Conservation (phyloP, 1,140 invertebrate species). For the Neodiprion fabricii region DNA sequence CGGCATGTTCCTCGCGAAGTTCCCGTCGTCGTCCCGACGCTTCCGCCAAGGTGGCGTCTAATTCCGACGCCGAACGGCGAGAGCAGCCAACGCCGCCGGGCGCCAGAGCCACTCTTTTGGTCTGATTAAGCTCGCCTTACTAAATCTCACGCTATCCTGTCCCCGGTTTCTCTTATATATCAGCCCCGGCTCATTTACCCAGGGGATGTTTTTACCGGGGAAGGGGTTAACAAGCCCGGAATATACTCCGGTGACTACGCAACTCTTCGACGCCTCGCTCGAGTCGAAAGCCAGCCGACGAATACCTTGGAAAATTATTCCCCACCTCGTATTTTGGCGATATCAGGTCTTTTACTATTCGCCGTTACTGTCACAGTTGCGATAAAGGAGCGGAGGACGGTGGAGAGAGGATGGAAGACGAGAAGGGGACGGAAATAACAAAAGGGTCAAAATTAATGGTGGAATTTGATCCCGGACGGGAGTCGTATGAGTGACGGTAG, state of each 20-base stretch:
- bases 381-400: slow-evolving; percentile 8
- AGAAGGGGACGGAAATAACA: slow-evolving; percentile 10
- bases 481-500: not conserved
- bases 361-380: slow-evolving; percentile 5
- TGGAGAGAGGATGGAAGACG: slow-evolving; percentile 20
- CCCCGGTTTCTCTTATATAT: not conserved
- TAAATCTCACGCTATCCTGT: slow-evolving; percentile 15
- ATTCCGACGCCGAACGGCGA: slow-evolving; percentile 28
- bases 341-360: too few relatives aligned
- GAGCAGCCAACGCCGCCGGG: not conserved
- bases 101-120: not conserved
- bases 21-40: slow-evolving; percentile 25
- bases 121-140: slow-evolving; percentile 20
- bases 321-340: too few relatives aligned
- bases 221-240: not conserved
- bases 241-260: not conserved
- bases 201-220: not conserved
- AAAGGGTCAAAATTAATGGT: slow-evolving; percentile 13
- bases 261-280: not conserved
- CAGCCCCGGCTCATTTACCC: not conserved
- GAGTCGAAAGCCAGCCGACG: not conserved
- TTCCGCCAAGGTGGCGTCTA: slow-evolving; percentile 29
- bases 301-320: not conserved
- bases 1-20: slow-evolving; percentile 15
- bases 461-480: not conserved